These are phyloP conservation scores for Poeciliopsis turrubarensis DNA, from an alignment of 2,113 vertebrate species.

Conservation along the genomic window DNA sequence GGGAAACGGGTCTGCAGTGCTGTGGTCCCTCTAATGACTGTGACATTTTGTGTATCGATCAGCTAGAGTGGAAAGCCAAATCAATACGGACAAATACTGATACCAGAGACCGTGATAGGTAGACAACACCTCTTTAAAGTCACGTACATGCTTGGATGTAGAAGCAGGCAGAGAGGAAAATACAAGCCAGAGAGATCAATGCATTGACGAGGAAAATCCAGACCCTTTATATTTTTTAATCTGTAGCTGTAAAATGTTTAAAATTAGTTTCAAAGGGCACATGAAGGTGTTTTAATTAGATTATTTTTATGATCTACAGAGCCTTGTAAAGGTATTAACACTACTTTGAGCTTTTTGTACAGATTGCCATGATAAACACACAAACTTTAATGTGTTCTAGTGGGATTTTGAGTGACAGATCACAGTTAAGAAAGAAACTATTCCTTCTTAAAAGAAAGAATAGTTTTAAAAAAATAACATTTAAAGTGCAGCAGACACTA, in stretches of 20 bases:
- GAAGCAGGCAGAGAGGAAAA: conserved; percentile 16
- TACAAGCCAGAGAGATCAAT: not conserved
- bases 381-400: too few relatives aligned
- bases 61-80: conserved; percentile 59
- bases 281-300: not conserved
- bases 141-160: conserved; percentile 12
- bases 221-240: conserved; percentile 23
- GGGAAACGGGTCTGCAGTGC: conserved; percentile 23
- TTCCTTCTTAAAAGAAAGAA: too few relatives aligned
- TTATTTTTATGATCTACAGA: not conserved
- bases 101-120: conserved; percentile 35
- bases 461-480: too few relatives aligned
- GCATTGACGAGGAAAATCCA: conserved; percentile 19
- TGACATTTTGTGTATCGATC: conserved; percentile 75
- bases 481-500: too few relatives aligned
- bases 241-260: conserved; percentile 15
- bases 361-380: not conserved
- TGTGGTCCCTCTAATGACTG: conserved; percentile 63
- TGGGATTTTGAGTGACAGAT: too few relatives aligned
- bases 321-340: not conserved
- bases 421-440: too few relatives aligned
- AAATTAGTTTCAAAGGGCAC: conserved; percentile 6
- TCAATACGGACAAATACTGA: conserved; percentile 68
- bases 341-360: not conserved
- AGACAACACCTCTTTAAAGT: conserved; percentile 25